Evolutionary conservation across 2,797 vertebrate species (phyloP).

Genomic region (Margarornis squamiger): DNA sequence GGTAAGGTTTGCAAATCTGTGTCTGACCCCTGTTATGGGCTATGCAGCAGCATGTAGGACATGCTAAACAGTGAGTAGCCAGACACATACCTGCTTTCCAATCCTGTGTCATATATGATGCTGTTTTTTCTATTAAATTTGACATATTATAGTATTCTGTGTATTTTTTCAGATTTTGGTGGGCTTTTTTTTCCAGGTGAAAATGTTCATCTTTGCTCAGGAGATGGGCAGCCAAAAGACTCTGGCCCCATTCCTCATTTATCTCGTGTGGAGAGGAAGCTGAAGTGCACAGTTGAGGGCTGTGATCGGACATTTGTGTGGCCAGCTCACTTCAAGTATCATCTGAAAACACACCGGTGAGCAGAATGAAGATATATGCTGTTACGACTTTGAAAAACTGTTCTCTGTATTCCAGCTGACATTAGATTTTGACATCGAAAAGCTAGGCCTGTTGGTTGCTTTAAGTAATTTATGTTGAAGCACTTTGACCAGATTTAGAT

Average conservation of each 20-base stretch:
- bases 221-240: conserved; percentile 85
- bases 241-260: conserved; percentile 75
- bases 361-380: not conserved
- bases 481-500: not conserved
- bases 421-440: not conserved
- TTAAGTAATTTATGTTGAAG: not conserved
- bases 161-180: not conserved
- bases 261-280: conserved; percentile 85
- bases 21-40: not conserved
- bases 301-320: conserved; percentile 95
- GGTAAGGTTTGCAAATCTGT: not conserved
- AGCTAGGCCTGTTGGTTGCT: not conserved
- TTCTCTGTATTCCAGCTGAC: not conserved
- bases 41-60: not conserved
- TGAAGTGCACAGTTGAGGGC: conserved; percentile 93
- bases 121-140: not conserved
- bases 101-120: not conserved
- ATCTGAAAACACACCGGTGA: conserved; percentile 97
- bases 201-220: conserved; percentile 83
- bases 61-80: not conserved
- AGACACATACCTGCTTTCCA: not conserved
- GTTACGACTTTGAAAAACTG: not conserved
- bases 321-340: conserved; percentile 97
- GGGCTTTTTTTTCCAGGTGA: conserved; percentile 81
- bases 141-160: not conserved